A percentile compares a stretch with the other conserved stretches of the same genome.
Conservation (phyloP, 2,113 vertebrate species). For the Cervus canadensis region DNA sequence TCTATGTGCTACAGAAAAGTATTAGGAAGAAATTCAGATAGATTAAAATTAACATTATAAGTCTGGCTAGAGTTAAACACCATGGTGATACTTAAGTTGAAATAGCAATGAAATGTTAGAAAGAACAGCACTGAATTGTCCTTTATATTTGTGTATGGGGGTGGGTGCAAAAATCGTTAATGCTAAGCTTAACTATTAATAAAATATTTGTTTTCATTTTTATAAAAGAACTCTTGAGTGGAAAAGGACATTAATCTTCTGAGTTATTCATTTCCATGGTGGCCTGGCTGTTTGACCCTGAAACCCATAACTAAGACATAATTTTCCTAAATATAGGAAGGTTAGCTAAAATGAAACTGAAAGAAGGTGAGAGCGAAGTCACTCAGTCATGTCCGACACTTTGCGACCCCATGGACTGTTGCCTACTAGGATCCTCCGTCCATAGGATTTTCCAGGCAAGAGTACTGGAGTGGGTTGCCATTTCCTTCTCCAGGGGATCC, state of each 20-base stretch:
- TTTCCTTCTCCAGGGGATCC: neutral
- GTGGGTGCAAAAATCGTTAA: neutral
- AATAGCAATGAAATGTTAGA: neutral
- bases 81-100: neutral
- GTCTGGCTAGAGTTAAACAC: neutral
- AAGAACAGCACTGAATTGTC: neutral
- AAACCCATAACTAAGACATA: neutral
- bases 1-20: neutral
- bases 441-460: neutral
- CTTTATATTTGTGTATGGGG: neutral
- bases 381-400: accelerated
- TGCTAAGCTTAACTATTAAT: neutral
- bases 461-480: neutral
- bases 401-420: neutral
- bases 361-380: neutral
- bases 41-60: neutral
- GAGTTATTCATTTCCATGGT: neutral
- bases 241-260: neutral
- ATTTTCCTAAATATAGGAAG: neutral
- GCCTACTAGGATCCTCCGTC: neutral
- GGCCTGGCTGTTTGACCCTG: neutral
- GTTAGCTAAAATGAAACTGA: neutral
- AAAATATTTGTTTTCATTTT: neutral
- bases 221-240: neutral
- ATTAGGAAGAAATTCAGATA: neutral